These are phyloP conservation scores for Asbolus verrucosus DNA, from an alignment of 1,140 invertebrate species.

Conservation along the genomic window DNA sequence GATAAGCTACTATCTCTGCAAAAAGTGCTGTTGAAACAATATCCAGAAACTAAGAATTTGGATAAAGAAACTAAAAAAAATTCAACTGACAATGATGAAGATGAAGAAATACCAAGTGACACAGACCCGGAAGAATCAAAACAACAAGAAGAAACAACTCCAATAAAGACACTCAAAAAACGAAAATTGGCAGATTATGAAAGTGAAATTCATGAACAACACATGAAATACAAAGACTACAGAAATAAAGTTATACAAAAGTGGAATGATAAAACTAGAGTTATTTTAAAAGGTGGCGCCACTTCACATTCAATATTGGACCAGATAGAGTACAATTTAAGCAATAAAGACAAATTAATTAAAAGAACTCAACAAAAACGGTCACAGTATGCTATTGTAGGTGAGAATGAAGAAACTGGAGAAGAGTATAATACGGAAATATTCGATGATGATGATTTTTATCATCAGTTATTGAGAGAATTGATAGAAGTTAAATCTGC, in stretches of 20 bases:
- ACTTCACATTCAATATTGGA: conserved; percentile 82
- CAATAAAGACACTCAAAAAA: conserved; percentile 66
- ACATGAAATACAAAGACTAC: conserved; percentile 77
- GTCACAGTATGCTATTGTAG: conserved; percentile 79
- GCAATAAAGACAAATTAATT: conserved; percentile 81
- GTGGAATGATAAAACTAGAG: conserved; percentile 93
- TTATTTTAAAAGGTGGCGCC: conserved; percentile 70
- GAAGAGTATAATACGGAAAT: conserved; percentile 85
- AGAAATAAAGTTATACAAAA: conserved; percentile 86
- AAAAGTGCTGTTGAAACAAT: conserved; percentile 71
- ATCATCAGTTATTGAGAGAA: conserved; percentile 92
- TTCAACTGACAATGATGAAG: conserved; percentile 62
- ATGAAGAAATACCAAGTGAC: conserved; percentile 68
- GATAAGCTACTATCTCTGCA: conserved; percentile 76
- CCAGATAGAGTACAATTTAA: conserved; percentile 88
- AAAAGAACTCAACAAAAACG: conserved; percentile 85
- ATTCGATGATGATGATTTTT: conserved; percentile 98
- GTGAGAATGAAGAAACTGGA: conserved; percentile 65
- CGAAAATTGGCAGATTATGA: conserved; percentile 77
- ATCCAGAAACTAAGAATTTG: conserved; percentile 73
- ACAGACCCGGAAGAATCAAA: conserved; percentile 65
- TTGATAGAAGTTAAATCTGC: conserved; percentile 91
- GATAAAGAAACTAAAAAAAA: conserved; percentile 53
- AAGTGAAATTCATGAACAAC: conserved; percentile 71
- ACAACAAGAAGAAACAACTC: conserved; percentile 56